These are phyloP conservation scores for Cheilosia variabilis DNA, from an alignment of 2,888 invertebrate genomes.

Conservation along the genomic window DNA sequence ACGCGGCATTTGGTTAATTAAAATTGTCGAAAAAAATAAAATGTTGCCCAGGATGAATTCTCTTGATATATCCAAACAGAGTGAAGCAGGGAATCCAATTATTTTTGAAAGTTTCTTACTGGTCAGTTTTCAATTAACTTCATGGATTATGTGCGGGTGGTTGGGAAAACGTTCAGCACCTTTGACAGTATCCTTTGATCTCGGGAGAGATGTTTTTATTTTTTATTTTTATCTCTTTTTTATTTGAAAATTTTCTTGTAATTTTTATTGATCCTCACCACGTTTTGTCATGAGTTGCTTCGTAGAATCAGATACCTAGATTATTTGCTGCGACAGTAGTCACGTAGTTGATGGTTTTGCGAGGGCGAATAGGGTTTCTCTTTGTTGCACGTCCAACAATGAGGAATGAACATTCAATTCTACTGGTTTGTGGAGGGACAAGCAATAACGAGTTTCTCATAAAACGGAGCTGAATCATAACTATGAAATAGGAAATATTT, in stretches of 20 bases:
- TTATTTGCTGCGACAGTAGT: background rate
- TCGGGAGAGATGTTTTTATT: background rate
- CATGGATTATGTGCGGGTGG: background rate
- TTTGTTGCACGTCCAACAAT: conserved; percentile 1
- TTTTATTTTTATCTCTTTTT: background rate
- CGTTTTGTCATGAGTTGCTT: background rate
- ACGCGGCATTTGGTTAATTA: conserved; percentile 39
- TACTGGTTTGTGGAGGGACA: background rate
- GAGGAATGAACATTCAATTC: background rate
- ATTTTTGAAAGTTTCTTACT: background rate
- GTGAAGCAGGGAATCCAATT: background rate
- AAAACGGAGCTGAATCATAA: too few relatives aligned
- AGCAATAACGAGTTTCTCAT: too few relatives aligned
- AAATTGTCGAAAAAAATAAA: conserved; percentile 2
- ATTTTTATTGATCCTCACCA: background rate
- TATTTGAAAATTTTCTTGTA: background rate
- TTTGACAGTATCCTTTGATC: background rate
- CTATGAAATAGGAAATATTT: too few relatives aligned
- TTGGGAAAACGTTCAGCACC: background rate
- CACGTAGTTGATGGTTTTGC: background rate
- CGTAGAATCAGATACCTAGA: too few relatives aligned
- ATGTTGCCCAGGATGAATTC: background rate
- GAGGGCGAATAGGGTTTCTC: background rate
- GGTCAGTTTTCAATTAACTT: background rate
- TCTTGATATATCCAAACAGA: background rate